Conservation (phyloP, 2,888 invertebrate species). For the Galeruca laticollis region DNA sequence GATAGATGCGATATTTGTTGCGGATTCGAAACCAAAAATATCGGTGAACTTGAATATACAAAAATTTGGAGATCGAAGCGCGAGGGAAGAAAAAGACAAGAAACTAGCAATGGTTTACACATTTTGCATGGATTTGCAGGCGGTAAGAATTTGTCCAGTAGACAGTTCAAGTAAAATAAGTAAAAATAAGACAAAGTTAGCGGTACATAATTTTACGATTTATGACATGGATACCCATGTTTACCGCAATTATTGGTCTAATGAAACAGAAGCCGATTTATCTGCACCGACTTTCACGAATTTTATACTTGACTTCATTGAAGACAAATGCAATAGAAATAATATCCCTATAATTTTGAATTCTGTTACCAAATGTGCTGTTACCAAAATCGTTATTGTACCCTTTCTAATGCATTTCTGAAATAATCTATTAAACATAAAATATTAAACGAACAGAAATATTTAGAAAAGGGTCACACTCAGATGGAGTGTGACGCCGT, state of each 20-base stretch:
- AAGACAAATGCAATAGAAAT: too few relatives aligned
- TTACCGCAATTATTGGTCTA: constrained; percentile 30
- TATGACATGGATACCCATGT: constrained; percentile 32
- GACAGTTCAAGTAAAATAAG: constrained; percentile 43
- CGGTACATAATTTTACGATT: constrained; percentile 46
- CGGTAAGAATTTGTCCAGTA: constrained; percentile 41
- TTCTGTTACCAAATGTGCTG: constrained; percentile 17
- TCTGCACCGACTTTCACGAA: too few relatives aligned
- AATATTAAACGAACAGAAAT: constrained; percentile 17
- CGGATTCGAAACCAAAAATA: constrained; percentile 4
- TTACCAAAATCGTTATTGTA: constrained; percentile 14
- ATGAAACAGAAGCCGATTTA: constrained; percentile 28
- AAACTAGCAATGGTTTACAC: background rate
- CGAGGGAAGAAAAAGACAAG: background rate
- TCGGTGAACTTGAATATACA: constrained; percentile 7
- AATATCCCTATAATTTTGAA: background rate
- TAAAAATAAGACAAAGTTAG: constrained; percentile 45
- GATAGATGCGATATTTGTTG: constrained; percentile 16
- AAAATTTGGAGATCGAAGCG: too few relatives aligned
- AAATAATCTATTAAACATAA: constrained; percentile 10
- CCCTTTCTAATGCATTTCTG: background rate
- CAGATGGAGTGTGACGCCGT: constrained; percentile 31
- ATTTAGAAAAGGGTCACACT: too few relatives aligned
- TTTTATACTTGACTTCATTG: too few relatives aligned
- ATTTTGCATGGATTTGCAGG: constrained; percentile 14